A percentile compares a stretch with the other conserved stretches of the same genome.
These are phyloP conservation scores for Pogoniulus pusillus DNA, from an alignment of 2,797 vertebrate species.

Conservation along the genomic window DNA sequence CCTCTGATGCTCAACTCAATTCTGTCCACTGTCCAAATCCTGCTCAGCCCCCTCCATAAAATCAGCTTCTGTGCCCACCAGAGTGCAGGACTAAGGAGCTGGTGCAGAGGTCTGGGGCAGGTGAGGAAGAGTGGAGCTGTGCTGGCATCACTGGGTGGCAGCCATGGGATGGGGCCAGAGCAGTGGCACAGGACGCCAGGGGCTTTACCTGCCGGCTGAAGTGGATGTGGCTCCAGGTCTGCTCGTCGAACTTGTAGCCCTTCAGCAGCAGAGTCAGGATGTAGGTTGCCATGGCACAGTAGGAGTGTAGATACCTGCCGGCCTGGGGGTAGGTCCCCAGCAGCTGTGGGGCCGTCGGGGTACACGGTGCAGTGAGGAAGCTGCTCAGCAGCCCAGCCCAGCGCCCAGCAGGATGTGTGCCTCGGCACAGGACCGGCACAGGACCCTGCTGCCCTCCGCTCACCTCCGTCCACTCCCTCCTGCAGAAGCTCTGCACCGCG, in stretches of 20 bases:
- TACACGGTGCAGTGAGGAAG: background rate
- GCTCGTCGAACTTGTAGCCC: constrained; percentile 76
- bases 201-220: constrained; percentile 78
- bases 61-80: background rate
- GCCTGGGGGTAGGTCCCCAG: constrained; percentile 35
- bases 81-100: background rate
- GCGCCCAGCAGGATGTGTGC: background rate
- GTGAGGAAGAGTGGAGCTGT: background rate
- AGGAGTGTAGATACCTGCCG: constrained; percentile 59
- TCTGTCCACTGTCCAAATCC: background rate
- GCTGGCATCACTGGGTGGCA: background rate
- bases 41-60: background rate
- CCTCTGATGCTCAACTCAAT: background rate
- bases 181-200: background rate
- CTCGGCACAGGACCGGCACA: background rate
- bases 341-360: constrained; percentile 49
- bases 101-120: background rate
- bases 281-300: constrained; percentile 77
- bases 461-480: constrained; percentile 71
- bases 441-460: background rate
- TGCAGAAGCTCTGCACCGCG: constrained; percentile 69
- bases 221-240: constrained; percentile 77
- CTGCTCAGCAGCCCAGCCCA: background rate
- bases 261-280: constrained; percentile 76
- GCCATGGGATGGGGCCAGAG: background rate